Evolutionary conservation across 1,140 invertebrate genomes (phyloP).

Genomic region (Drosophila sp.): DNA sequence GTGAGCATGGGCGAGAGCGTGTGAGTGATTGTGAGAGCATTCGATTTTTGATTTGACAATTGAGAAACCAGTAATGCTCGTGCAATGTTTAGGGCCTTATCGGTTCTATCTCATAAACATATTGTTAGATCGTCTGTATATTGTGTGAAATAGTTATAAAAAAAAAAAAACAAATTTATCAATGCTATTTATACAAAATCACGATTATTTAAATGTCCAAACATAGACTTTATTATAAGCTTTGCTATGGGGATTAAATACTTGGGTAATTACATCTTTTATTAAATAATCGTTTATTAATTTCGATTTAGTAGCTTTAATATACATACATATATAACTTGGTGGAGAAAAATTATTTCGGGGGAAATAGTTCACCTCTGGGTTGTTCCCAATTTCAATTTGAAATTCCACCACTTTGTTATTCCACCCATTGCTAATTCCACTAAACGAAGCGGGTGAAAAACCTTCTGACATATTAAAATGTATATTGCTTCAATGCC

Average conservation of each 20-base stretch:
- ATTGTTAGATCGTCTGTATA: not conserved
- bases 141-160: not conserved
- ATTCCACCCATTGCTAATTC: not conserved
- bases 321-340: no score
- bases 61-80: not conserved
- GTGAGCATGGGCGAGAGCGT: conserved; percentile 3
- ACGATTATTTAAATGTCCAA: conserved; percentile 4
- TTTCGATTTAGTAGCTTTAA: not conserved
- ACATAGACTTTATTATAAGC: not conserved
- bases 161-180: not conserved
- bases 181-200: not conserved
- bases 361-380: no score
- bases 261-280: not conserved
- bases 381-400: no score
- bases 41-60: not conserved
- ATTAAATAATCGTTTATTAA: not conserved
- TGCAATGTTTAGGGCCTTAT: conserved; percentile 2
- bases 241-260: not conserved
- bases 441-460: no score
- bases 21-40: not conserved
- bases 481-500: no score
- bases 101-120: not conserved
- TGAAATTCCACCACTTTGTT: not conserved
- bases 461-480: no score
- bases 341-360: no score